These are phyloP conservation scores for Mugil cephalus DNA, from an alignment of 2,113 vertebrate genomes.

Conservation along the genomic window DNA sequence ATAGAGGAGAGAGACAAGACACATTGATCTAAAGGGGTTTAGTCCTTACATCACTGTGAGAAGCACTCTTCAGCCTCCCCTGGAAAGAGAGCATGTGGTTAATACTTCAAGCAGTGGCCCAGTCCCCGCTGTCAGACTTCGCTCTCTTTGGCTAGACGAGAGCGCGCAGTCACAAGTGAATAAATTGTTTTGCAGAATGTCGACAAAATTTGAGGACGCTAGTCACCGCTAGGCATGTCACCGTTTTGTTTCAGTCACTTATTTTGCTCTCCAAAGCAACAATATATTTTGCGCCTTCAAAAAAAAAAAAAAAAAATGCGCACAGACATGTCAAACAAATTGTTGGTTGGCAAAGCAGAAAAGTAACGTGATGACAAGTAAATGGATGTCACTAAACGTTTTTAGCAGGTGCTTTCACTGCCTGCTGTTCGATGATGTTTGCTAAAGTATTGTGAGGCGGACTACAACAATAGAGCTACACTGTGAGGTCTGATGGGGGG, in stretches of 20 bases:
- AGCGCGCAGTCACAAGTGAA: slow-evolving; percentile 22
- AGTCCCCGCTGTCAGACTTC: slow-evolving; percentile 60
- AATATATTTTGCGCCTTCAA: background rate
- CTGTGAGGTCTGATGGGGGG: background rate
- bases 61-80: slow-evolving; percentile 90
- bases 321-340: background rate
- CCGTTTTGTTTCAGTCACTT: background rate
- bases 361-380: slow-evolving; percentile 1
- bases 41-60: slow-evolving; percentile 91
- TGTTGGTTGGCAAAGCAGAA: background rate
- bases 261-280: slow-evolving; percentile 15
- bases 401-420: slow-evolving; percentile 1
- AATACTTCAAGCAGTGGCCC: slow-evolving; percentile 77
- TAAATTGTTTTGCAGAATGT: slow-evolving; percentile 26
- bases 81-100: slow-evolving; percentile 87
- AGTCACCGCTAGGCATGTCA: background rate
- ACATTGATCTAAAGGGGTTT: slow-evolving; percentile 84
- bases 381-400: background rate
- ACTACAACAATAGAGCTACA: background rate
- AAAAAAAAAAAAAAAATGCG: no score
- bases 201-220: slow-evolving; percentile 4
- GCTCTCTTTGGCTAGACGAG: slow-evolving; percentile 25
- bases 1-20: slow-evolving; percentile 81
- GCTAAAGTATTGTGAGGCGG: background rate
- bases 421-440: background rate